A percentile compares a stretch with the other conserved stretches of the same genome.
Conservation (phyloP, 2,113 vertebrate genomes). For the Esox niger region DNA sequence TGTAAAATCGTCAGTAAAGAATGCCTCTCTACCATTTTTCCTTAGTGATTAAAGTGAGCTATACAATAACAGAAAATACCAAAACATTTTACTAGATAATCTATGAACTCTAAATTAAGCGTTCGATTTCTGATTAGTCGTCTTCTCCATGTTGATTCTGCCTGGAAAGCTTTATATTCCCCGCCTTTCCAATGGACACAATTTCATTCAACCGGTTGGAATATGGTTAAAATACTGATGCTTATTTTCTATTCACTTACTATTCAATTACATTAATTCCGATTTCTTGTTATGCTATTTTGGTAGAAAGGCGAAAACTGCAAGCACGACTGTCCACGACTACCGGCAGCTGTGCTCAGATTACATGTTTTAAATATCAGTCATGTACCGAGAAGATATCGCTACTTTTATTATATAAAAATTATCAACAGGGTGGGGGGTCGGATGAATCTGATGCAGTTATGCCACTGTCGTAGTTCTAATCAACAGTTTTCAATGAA, state of each 20-base stretch:
- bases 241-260: too few species aligned
- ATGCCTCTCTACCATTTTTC: too few species aligned
- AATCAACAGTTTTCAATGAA: too few species aligned
- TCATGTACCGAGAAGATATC: too few species aligned
- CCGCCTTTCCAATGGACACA: constrained; percentile 57
- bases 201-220: constrained; percentile 32
- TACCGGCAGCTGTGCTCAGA: constrained; percentile 45
- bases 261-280: neutral
- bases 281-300: neutral
- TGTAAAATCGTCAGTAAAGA: too few species aligned
- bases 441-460: too few species aligned
- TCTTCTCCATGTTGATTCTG: constrained; percentile 7
- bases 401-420: too few species aligned
- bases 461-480: too few species aligned
- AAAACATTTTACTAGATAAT: constrained; percentile 70
- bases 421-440: too few species aligned
- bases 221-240: constrained; percentile 1
- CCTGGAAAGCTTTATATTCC: constrained; percentile 65
- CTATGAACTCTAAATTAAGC: constrained; percentile 65
- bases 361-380: constrained; percentile 54
- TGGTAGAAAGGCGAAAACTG: too few species aligned
- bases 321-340: constrained; percentile 16
- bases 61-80: constrained; percentile 25
- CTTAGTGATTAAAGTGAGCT: too few species aligned
- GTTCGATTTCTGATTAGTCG: neutral